Evolutionary conservation across 2,888 invertebrate species (phyloP).

Genomic region (Drosophila setosimentum): DNA sequence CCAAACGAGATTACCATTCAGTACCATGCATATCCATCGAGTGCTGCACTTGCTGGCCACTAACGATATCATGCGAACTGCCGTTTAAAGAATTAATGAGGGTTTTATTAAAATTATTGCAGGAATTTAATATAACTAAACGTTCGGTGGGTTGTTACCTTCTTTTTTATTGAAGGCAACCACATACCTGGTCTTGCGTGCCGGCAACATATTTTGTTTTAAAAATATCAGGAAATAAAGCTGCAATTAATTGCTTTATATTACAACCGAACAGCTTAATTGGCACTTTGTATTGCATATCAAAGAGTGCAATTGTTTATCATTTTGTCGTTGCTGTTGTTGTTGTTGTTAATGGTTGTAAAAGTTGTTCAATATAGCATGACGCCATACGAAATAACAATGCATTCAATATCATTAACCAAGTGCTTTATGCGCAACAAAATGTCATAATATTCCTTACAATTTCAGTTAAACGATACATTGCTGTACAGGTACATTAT

Average conservation of each 20-base stretch:
- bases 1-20: constrained; percentile 8
- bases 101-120: constrained; percentile 63
- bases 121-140: constrained; percentile 65
- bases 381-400: constrained; percentile 10
- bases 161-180: background rate
- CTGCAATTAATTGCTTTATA: constrained; percentile 69
- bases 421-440: constrained; percentile 32
- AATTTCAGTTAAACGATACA: constrained; percentile 8
- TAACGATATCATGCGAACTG: constrained; percentile 27
- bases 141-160: constrained; percentile 26
- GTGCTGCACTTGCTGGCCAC: constrained; percentile 16
- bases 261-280: constrained; percentile 18
- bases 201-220: constrained; percentile 47
- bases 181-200: constrained; percentile 46
- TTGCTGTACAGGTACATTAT: background rate
- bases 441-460: constrained; percentile 3
- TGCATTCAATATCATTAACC: constrained; percentile 36
- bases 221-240: constrained; percentile 56
- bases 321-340: constrained; percentile 6
- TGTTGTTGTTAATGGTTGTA: constrained; percentile 19
- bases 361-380: constrained; percentile 15
- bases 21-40: background rate
- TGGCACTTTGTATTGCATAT: constrained; percentile 26
- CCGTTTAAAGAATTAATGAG: constrained; percentile 66
- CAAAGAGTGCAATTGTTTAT: constrained; percentile 46